Conservation (phyloP, 2,113 vertebrate genomes). For the Agapornis roseicollis region DNA sequence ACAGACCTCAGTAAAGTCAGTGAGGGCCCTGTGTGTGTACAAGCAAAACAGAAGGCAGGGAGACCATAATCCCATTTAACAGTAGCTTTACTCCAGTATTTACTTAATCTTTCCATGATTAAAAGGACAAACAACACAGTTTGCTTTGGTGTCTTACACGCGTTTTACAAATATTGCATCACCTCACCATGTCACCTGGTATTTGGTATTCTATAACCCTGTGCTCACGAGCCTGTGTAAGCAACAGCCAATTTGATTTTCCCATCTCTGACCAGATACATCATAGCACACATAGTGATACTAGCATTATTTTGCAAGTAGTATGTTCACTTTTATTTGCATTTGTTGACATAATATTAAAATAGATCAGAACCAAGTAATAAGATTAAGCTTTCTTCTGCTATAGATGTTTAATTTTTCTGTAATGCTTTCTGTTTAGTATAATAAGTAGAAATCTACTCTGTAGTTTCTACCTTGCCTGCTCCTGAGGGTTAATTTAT, state of each 20-base stretch:
- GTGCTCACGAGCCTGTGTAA: background rate
- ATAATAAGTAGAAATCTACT: background rate
- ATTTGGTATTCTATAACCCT: background rate
- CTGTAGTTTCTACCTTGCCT: background rate
- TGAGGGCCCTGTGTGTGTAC: background rate
- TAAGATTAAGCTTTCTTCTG: background rate
- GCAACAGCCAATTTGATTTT: slow-evolving; percentile 6
- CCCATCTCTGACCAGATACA: background rate
- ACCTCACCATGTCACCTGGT: background rate
- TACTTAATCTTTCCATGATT: background rate
- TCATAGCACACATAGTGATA: background rate
- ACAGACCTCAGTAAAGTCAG: background rate
- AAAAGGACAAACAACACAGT: background rate
- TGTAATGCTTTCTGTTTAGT: background rate
- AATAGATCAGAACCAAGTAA: background rate
- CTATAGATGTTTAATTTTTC: background rate
- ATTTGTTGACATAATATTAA: background rate
- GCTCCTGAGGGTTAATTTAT: background rate
- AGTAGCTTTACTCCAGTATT: background rate
- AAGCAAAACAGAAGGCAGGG: background rate
- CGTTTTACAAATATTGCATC: slow-evolving; percentile 1
- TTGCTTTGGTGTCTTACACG: background rate
- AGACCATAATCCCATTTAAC: background rate
- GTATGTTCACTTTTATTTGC: background rate
- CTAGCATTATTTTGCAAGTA: background rate